A percentile compares a stretch with the other conserved stretches of the same genome.
Evolutionary conservation across 37 sponge, comb jelly and placozoan species (phyloP).

Genomic region (Oscarella lobularis): DNA sequence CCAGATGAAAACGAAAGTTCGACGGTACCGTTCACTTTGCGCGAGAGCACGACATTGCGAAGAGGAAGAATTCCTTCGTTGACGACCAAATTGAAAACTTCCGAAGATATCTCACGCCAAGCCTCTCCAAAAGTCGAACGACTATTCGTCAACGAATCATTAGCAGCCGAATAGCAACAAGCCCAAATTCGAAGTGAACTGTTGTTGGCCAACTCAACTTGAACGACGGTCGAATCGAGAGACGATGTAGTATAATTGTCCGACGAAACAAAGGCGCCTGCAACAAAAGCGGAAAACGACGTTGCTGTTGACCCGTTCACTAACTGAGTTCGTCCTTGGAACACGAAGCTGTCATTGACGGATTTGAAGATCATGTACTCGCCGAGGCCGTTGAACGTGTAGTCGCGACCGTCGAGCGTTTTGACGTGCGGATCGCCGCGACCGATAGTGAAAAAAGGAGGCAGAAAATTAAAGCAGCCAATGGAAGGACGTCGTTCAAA

Average conservation of each 20-base stretch:
- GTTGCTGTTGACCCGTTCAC: background rate
- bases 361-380: conserved; percentile 23
- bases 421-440: conserved; percentile 70
- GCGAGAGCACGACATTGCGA: background rate
- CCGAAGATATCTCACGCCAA: background rate
- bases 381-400: conserved; percentile 76
- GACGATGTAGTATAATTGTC: background rate
- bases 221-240: background rate
- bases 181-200: background rate
- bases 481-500: background rate
- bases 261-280: background rate
- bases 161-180: background rate
- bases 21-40: background rate
- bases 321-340: background rate
- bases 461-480: background rate
- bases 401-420: conserved; percentile 37
- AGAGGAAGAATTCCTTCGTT: background rate
- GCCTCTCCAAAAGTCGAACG: background rate
- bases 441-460: too few relatives aligned
- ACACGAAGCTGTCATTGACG: background rate
- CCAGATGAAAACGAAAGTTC: background rate
- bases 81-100: background rate
- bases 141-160: background rate
- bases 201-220: background rate
- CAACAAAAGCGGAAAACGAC: background rate